Base-by-base conservation (phyloP, 2,888 invertebrate species). In the Leucoptera coffeella region DNA sequence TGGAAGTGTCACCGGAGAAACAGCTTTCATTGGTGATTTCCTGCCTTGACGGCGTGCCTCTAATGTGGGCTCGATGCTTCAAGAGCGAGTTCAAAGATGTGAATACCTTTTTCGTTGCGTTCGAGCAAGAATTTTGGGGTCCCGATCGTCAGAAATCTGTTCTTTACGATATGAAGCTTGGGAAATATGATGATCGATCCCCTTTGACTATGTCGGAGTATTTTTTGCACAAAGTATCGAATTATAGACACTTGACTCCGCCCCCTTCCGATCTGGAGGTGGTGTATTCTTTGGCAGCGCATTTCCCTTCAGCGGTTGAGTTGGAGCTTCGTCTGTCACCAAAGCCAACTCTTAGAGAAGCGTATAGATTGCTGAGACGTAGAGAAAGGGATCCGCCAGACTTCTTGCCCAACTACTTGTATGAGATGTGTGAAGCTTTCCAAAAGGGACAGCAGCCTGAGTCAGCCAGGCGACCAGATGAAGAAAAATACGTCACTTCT, bases 21-120 rank as follows among this genome's bases (percentile, higher is more conserved):
- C 59, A 59, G 35, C 42, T 69, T 19, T 42, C 54, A 9, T 69
- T 69, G 30, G 56, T 65, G 32, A 56, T 64, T 40, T 62, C 69
- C 2, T 69, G 69, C 25, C 45, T 69, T 14, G 65, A 62, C 30
- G 67, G 69, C 14, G 47, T 64, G 9, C 69, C 69, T 8, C 46
- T 64, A 1, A 53, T 67, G 58, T 69, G 69, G 69, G 65, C 62
- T 12, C 56, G 67, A 3, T 69, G 69, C 39, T 69, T 69, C 32
- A 50, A 49, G 33, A 50, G 35, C 30, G 69, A 69, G 32, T 65
- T 69, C 31, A 51, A 48, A 38, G 51, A 55, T 23, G 42, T 54
- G 3, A 48, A 59, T 25, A 43, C 40, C 15, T 67, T 69, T 40
- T 65, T 55, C 33, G 41, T 37, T 6, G 58, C 62, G 9, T 69